A percentile compares a stretch with the other conserved stretches of the same genome.
These are phyloP conservation scores for Odontocolon sp. DNA, from an alignment of 2,888 invertebrate genomes.

Conservation along the genomic window DNA sequence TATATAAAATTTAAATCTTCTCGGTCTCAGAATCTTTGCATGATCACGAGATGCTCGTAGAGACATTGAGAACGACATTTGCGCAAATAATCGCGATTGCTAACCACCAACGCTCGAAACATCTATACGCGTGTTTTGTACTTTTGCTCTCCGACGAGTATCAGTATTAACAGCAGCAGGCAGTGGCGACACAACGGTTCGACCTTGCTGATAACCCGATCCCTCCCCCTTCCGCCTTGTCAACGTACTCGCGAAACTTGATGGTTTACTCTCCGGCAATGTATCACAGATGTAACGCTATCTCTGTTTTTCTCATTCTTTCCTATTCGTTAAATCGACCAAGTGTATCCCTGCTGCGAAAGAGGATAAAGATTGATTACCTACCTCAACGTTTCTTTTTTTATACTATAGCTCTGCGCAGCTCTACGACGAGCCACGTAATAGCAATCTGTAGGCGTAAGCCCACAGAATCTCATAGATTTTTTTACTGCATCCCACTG, in stretches of 20 bases:
- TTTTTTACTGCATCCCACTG: too few relatives aligned
- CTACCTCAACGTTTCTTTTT: slow-evolving; percentile 47
- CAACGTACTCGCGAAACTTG: neutral
- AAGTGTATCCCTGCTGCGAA: neutral
- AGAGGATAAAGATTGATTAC: slow-evolving; percentile 13
- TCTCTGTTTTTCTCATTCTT: neutral
- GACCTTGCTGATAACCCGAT: slow-evolving; percentile 60
- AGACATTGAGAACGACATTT: neutral
- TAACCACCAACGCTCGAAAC: neutral
- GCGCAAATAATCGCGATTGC: neutral
- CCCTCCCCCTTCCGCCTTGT: neutral
- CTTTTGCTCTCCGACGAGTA: neutral
- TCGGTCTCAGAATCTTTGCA: too few relatives aligned
- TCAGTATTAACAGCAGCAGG: neutral
- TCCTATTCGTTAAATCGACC: neutral
- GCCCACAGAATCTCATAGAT: too few relatives aligned
- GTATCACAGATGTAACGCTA: neutral
- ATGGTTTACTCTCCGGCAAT: too few relatives aligned
- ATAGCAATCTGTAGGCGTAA: neutral
- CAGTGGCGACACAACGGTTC: slow-evolving; percentile 32
- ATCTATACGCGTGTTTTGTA: neutral
- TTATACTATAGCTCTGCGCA: neutral
- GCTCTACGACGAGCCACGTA: neutral
- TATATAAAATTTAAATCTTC: too few relatives aligned
- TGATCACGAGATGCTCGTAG: too few relatives aligned